Base-by-base conservation (phyloP, 2,113 vertebrate species). In the Eptatretus burgeri region DNA sequence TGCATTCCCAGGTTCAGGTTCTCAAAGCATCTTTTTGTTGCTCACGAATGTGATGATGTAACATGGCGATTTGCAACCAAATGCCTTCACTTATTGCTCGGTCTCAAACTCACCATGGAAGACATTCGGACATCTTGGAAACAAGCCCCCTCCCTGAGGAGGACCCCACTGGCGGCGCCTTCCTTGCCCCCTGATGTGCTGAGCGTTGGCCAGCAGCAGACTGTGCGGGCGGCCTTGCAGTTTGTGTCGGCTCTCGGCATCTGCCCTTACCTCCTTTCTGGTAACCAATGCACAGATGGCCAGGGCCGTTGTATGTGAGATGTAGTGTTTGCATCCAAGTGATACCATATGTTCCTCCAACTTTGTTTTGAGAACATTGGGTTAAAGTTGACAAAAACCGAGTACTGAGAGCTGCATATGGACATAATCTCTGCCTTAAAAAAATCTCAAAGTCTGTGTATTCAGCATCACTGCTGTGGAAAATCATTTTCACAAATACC, bases 161-260 rank as follows among this genome's bases (percentile, higher is more conserved):
- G 13, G 8, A 73, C 70, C 3, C 53, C 68, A 1, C 64, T 63
- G 60, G 64, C 70, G 1, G 75, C 82, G 9, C 83, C 82, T 2
- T 68, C 76, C 5, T 69, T 86, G n/a, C 76, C 81, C 16, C 82
- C 85, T 0, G 85, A 89, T 17, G 76, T 82, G 1, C 80, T 93
- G 9, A 82, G 83, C 13, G 66, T 87, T 60, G 65, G 69, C 5
- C 84, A 93, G 69, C 79, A 82, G 72, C 81, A 76, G 69, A 76
- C 72, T 0, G 71, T 93, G 2, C 70, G 72, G 49, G 69, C 74
- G 0, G 76, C 69, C 13, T 70, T 87, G 62, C 85, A 88, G 71
- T 84, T 85, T 65, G 77, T 81, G 1, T 74, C 84, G 49, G 81
- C 74, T 7, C 69, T 89, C 62, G 83, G 84, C 2, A 71, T 93